phyloP scores from a whole-genome alignment of 1,140 invertebrate species.

The Brachionus plicatilis region DNA sequence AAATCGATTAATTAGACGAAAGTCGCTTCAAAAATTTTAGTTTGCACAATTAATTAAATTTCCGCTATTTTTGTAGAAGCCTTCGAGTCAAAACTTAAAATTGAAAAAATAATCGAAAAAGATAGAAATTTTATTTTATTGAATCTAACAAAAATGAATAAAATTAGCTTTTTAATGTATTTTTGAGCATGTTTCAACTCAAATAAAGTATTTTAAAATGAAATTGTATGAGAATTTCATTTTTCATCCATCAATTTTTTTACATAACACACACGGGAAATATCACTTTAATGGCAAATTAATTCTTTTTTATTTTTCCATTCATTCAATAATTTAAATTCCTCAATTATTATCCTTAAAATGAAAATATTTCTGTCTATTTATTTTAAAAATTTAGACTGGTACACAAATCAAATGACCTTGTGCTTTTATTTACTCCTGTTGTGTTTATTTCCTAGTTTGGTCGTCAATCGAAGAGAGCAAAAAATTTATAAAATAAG shows the following conservation, averaged over 20 bases:
- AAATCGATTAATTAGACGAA: neutral
- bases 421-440: neutral
- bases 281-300: constrained; percentile 9
- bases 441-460: neutral
- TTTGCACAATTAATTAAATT: constrained; percentile 48
- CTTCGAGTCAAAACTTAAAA: constrained; percentile 34
- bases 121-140: neutral
- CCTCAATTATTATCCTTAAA: neutral
- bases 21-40: constrained; percentile 3
- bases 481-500: constrained; percentile 23
- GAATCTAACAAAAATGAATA: neutral
- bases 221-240: neutral
- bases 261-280: constrained; percentile 13
- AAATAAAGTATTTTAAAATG: neutral
- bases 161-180: neutral
- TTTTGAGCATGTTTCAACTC: neutral
- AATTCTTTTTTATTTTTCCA: neutral
- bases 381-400: neutral
- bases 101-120: constrained; percentile 12
- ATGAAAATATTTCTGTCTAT: neutral
- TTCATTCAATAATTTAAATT: neutral
- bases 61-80: constrained; percentile 13
- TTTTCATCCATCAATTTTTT: neutral
- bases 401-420: neutral
- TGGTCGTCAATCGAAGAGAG: neutral